Percentiles rank a stretch among this genome's conserved stretches.
These are phyloP conservation scores for Tachuris rubrigastra DNA, from an alignment of 2,113 vertebrate genomes.

Conservation along the genomic window DNA sequence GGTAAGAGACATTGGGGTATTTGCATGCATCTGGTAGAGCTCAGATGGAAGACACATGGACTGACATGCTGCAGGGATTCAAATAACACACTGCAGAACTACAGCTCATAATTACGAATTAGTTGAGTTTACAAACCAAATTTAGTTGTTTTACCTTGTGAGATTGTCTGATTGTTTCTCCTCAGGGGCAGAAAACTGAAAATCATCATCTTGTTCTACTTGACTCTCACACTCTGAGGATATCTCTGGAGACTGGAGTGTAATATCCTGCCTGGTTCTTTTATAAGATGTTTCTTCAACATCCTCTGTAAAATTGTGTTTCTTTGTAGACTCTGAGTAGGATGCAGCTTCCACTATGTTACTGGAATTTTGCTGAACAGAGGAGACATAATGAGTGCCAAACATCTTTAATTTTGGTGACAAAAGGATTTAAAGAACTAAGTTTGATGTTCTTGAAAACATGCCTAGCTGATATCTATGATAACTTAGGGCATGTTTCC, in stretches of 20 bases:
- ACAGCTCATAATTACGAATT: background rate
- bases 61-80: background rate
- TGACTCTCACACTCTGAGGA: background rate
- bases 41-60: background rate
- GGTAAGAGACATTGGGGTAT: background rate
- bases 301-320: background rate
- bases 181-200: background rate
- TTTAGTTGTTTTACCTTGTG: slow-evolving; percentile 24
- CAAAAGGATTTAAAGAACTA: background rate
- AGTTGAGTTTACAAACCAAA: background rate
- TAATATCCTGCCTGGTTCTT: background rate
- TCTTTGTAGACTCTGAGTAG: background rate
- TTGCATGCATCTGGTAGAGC: background rate
- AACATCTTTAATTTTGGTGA: background rate
- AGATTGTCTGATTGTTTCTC: background rate
- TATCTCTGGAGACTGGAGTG: background rate
- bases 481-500: background rate
- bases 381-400: background rate
- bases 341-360: background rate
- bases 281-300: background rate
- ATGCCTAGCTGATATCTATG: background rate
- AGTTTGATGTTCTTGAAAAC: background rate
- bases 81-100: background rate
- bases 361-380: background rate
- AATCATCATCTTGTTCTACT: background rate